A percentile compares a stretch with the other conserved stretches of the same genome.
phyloP scores from a whole-genome alignment of 2,113 vertebrate species.

The Rhodinocichla rosea region DNA sequence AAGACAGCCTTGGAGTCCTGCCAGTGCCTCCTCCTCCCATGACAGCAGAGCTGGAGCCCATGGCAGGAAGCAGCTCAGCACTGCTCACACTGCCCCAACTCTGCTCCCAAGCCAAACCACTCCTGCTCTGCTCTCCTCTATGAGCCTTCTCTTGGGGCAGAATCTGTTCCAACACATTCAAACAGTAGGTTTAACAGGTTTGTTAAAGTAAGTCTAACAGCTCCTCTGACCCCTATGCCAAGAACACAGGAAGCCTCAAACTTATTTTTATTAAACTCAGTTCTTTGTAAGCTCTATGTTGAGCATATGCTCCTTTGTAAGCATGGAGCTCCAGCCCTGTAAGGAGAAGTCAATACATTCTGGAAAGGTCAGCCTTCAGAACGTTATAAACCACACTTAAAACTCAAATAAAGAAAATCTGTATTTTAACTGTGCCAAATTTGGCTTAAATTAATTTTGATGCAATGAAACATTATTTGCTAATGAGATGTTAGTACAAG shows the following conservation, averaged over 20 bases:
- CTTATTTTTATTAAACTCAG: not conserved
- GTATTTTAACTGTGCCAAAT: not conserved
- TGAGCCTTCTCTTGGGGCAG: not conserved
- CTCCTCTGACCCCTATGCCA: not conserved
- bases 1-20: not conserved
- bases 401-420: not conserved
- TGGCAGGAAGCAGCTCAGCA: not conserved
- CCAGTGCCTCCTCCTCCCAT: not conserved
- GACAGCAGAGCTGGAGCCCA: not conserved
- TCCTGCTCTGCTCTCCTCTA: slow-evolving; percentile 19
- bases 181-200: not conserved
- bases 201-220: not conserved
- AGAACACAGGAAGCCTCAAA: not conserved
- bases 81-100: not conserved
- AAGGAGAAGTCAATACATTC: not conserved
- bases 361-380: not conserved
- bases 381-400: not conserved
- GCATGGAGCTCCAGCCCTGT: not conserved
- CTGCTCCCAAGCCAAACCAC: not conserved
- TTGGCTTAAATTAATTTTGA: not conserved
- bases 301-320: not conserved
- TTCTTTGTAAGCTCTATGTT: not conserved
- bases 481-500: not conserved
- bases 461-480: not conserved
- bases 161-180: slow-evolving; percentile 54